These are phyloP conservation scores for Luscinia megarhynchos DNA, from an alignment of 2,797 vertebrate genomes.

Conservation along the genomic window DNA sequence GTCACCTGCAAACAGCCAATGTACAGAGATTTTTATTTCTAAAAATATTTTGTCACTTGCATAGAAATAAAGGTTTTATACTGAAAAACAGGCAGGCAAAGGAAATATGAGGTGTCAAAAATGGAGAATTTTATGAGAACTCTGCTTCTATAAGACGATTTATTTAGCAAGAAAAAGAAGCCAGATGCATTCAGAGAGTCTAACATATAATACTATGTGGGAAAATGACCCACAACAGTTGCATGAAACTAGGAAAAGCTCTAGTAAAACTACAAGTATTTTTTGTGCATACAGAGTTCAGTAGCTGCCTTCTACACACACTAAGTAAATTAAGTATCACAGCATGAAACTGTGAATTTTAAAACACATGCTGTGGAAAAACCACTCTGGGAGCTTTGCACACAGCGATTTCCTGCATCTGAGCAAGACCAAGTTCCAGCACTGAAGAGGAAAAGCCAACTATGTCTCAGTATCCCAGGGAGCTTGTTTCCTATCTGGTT, in stretches of 20 bases:
- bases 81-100: not conserved
- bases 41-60: not conserved
- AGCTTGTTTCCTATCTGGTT: not conserved
- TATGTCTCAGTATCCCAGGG: not conserved
- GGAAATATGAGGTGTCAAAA: not conserved
- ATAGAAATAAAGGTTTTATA: not conserved
- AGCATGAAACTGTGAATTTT: not conserved
- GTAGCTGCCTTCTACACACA: not conserved
- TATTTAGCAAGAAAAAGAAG: not conserved
- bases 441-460: not conserved
- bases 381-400: not conserved
- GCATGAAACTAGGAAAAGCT: not conserved
- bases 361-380: not conserved
- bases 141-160: not conserved
- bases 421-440: not conserved
- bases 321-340: not conserved
- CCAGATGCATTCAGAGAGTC: not conserved
- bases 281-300: not conserved
- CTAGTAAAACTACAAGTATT: not conserved
- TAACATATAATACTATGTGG: not conserved
- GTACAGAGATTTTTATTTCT: not conserved
- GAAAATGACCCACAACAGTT: not conserved
- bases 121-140: not conserved
- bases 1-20: slow-evolving; percentile 73
- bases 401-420: not conserved